A percentile compares a stretch with the other conserved stretches of the same genome.
Conservation (phyloP, 2,797 vertebrate species). For the Selene dorsalis region DNA sequence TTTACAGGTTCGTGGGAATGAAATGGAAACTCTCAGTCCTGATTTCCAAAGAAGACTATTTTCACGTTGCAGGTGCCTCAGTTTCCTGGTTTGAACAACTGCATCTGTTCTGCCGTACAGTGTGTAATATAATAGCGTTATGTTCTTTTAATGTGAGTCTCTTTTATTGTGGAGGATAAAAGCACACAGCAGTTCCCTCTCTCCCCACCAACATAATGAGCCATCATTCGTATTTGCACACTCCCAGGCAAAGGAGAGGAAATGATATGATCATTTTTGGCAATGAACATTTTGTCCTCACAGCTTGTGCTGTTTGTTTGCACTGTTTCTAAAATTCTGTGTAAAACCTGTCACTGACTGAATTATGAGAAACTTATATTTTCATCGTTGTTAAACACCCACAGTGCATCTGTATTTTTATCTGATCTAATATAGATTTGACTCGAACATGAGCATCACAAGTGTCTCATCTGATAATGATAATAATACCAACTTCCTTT, state of each 20-base stretch:
- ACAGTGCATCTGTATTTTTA: constrained; percentile 4
- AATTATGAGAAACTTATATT: neutral
- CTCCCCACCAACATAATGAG: constrained; percentile 13
- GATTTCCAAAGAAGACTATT: constrained; percentile 43
- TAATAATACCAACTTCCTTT: constrained; percentile 48
- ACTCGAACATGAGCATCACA: neutral
- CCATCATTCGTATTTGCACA: neutral
- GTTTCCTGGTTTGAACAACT: constrained; percentile 29
- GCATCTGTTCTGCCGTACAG: neutral
- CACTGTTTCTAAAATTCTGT: neutral
- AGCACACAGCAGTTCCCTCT: neutral
- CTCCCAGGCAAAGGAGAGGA: neutral
- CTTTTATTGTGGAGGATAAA: neutral
- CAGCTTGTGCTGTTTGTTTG: neutral
- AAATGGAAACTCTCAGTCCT: constrained; percentile 19
- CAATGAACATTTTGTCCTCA: neutral
- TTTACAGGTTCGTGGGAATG: neutral
- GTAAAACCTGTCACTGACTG: neutral
- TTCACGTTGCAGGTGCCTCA: constrained; percentile 36
- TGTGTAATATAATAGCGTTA: neutral
- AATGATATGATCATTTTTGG: constrained; percentile 1
- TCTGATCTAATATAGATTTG: constrained; percentile 6
- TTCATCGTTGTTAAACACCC: neutral
- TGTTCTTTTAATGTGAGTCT: neutral
- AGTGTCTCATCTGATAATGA: constrained; percentile 28